These are phyloP conservation scores for honey bee (Apis mellifera) DNA, from an alignment of 1,140 invertebrate species.

Conservation along the genomic window Amel_HAv3.1 CM009940.2:1286001-1286500, in stretches of 20 bases:
- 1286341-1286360: not conserved
- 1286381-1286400: not conserved
- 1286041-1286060: no score
- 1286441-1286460: no score
- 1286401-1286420: no score
- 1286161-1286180: not conserved
- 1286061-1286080: no score
- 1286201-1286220: slow-evolving; percentile 11
- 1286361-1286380: slow-evolving; percentile 10
- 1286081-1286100: not conserved
- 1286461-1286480: no score
- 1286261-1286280: not conserved
- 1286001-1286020: no score
- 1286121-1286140: not conserved
- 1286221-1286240: not conserved
- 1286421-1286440: no score
- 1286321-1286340: not conserved
- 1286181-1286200: not conserved
- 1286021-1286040: no score
- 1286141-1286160: no score
- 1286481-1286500: no score
- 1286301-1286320: not conserved
- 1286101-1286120: not conserved
- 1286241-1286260: not conserved
- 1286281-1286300: no score